Evolutionary conservation across 2,113 vertebrate genomes (phyloP).

Genomic region (Varanus komodoensis): DNA sequence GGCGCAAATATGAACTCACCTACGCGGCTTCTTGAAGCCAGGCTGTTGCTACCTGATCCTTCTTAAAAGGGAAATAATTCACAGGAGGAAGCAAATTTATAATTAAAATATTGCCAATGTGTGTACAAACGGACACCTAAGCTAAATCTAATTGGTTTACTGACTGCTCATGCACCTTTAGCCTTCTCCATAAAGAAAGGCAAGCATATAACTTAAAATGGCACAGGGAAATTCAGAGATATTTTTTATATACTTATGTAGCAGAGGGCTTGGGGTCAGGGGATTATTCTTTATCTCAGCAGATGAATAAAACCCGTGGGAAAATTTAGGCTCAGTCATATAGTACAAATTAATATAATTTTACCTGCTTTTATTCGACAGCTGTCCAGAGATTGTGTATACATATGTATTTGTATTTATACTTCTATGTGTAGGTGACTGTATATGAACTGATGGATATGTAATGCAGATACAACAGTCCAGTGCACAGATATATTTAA

Average conservation of each 20-base stretch:
- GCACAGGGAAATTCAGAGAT: not conserved
- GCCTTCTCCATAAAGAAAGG: not conserved
- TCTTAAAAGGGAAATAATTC: not conserved
- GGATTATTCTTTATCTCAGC: not conserved
- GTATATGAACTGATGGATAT: not conserved
- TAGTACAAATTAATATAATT: not conserved
- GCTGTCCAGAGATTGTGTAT: not conserved
- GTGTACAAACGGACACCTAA: not conserved
- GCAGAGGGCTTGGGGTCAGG: not conserved
- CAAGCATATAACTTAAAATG: not conserved
- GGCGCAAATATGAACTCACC: conserved; percentile 30
- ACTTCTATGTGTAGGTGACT: not conserved
- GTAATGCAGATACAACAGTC: no score
- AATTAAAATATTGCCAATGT: not conserved
- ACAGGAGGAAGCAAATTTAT: conserved; percentile 13
- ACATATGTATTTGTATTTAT: not conserved
- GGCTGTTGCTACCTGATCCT: not conserved
- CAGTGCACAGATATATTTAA: not conserved
- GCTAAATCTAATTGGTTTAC: not conserved
- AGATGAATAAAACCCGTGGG: not conserved
- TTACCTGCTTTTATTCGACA: not conserved
- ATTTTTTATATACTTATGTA: not conserved
- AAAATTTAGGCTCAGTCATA: not conserved
- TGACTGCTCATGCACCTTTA: fast-evolving
- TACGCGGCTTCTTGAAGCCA: conserved; percentile 1